Evolutionary conservation across 2,113 vertebrate genomes (phyloP).

Genomic region (Ancistrus triradiatus): DNA sequence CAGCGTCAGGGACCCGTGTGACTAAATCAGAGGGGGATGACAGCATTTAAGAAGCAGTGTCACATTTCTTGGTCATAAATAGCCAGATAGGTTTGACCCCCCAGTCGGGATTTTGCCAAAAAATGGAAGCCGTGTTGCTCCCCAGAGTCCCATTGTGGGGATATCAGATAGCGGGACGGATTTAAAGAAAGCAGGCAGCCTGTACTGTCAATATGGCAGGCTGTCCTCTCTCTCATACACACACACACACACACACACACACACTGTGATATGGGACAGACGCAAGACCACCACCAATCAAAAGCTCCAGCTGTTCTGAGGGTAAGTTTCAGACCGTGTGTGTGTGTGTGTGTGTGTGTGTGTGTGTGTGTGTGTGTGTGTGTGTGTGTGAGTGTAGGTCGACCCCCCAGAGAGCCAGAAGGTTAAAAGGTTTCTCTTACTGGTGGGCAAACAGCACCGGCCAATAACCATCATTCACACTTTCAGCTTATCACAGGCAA

Average conservation of each 20-base stretch:
- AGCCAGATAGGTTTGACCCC: slow-evolving; percentile 97
- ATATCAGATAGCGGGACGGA: slow-evolving; percentile 82
- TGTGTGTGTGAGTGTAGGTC: slow-evolving; percentile 17
- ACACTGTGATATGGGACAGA: slow-evolving; percentile 43
- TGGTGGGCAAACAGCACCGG: slow-evolving; percentile 44
- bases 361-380: slow-evolving; percentile 3
- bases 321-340: slow-evolving; percentile 31
- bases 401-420: slow-evolving; percentile 41
- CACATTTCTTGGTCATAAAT: slow-evolving; percentile 98
- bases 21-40: slow-evolving; percentile 86
- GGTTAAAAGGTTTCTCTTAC: slow-evolving; percentile 69
- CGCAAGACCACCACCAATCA: slow-evolving; percentile 47
- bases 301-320: slow-evolving; percentile 62
- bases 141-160: slow-evolving; percentile 83
- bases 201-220: slow-evolving; percentile 76
- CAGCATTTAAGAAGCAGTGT: slow-evolving; percentile 91
- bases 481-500: too few species aligned
- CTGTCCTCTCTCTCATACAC: slow-evolving; percentile 52
- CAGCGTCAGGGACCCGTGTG: slow-evolving; percentile 55
- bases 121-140: slow-evolving; percentile 79
- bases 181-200: slow-evolving; percentile 74
- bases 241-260: slow-evolving; percentile 34
- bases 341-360: too few species aligned
- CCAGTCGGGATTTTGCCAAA: slow-evolving; percentile 79
- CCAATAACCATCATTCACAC: slow-evolving; percentile 37